Evolutionary conservation across 1,140 invertebrate species (phyloP), one percentile per base, ranked within the genome.

Genomic region (Sycophila sp.): DNA sequence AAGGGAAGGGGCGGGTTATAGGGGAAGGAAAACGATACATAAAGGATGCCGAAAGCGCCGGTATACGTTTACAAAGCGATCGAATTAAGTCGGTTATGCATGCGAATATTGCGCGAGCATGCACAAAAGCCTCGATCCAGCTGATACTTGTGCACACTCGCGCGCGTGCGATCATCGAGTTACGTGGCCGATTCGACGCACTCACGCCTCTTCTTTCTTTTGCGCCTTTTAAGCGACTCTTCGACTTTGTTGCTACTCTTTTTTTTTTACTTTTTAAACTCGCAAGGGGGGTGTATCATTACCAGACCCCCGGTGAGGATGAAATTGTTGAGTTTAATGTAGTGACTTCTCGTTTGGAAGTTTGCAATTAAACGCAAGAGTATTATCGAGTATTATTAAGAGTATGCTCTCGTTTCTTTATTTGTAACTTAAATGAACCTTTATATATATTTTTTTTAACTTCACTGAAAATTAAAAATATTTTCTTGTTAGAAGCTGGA

Each of bases 41-140:
- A 69, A 69, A 69, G 59, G 59, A 49, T 38, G 67, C 67, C 45
- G 67, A 69, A 69, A 69, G 58, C 60, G 17, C 30, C 13, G 2
- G 24, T n/a, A 40, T 58, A 34, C 45, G 19, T 40, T n/a, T 40
- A 62, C 45, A 60, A 64, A 62, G 67, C 42, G 67, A 51, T 51
- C 55, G 58, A 69, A 60, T 69, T 51, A 69, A 63, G 67, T 32
- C 36, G 67, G 22, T 38, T 22, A n/a, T 34, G 32, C 24, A 19
- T 38, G 38, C 17, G 30, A 34, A 47, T 60, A 47, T 32, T 34
- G 22, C 42, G n/a, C 28, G n/a, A 40, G 30, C 65, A 19, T 7
- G 42, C 51, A 13, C 17, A 13, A 8, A 53, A 42, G 45, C 6
- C 38, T 30, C n/a, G 4, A 15, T 55, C 51, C 51, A 55, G n/a